Base-by-base conservation (phyloP, 2,888 invertebrate genomes). In the Sepioteuthis lessoniana region DNA sequence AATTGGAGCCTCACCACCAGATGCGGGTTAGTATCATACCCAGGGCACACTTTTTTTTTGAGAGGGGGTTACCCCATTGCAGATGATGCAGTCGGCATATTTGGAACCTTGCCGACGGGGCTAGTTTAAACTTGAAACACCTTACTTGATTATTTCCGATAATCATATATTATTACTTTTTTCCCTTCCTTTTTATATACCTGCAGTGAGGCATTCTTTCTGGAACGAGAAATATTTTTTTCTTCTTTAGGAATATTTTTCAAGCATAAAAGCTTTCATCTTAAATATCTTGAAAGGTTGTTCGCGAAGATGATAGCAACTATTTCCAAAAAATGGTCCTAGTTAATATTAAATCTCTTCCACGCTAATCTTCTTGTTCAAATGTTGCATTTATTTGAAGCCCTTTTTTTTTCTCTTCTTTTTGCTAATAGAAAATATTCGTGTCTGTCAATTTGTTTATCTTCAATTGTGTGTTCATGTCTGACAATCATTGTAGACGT, bases 381-480 rank as follows among this genome's bases (percentile, higher is more conserved):
- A n/a, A 76, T 55, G 55, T 55, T 55, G 55, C 55, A 55, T 55
- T 55, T 25, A 25, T 21, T 21, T 42, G 4, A 42, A 55, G 5
- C 25, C 21, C 21, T 55, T 55, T 55, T 55, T 55, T 55, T 5
- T 55, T 5, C 28, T 55, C 10, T 76, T 10, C 8, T 76, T 76
- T 76, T 35, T n/a, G n/a, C 76, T 76, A 76, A 76, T 76, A 76
- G 76, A 76, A 76, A 76, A 76, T 35, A 76, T 76, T 76, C 76
- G 76, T 76, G 76, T 76, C 76, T 76, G 76, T 76, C 76, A 76
- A 76, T 76, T 76, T 19, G 76, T n/a, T 35, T 35, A 16, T n/a
- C n/a, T 76, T 76, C n/a, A 13, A 76, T n/a, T 76, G 76, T n/a
- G n/a, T 19, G n/a, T 76, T 76, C 76, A n/a, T 76, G 76, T n/a